phyloP scores from a whole-genome alignment of 2,113 vertebrate species.

The human region GRCh38 chr2:158821001-158821500 shows the following conservation, averaged over 20 bases:
- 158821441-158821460: background rate
- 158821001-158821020: background rate
- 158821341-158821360: background rate
- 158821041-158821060: background rate
- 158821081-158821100: background rate
- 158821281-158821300: background rate
- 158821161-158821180: background rate
- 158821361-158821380: background rate
- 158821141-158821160: background rate
- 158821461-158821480: background rate
- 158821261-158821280: background rate
- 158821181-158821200: background rate
- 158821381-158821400: background rate
- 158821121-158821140: background rate
- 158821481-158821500: background rate
- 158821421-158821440: background rate
- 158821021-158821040: background rate
- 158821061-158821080: background rate
- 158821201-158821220: background rate
- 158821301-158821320: background rate
- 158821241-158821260: background rate
- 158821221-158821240: background rate
- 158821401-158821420: background rate
- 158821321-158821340: slow-evolving; percentile 5
- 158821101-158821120: background rate